Evolutionary conservation across 2,797 vertebrate genomes (phyloP).

Genomic region (Vireo griseus): DNA sequence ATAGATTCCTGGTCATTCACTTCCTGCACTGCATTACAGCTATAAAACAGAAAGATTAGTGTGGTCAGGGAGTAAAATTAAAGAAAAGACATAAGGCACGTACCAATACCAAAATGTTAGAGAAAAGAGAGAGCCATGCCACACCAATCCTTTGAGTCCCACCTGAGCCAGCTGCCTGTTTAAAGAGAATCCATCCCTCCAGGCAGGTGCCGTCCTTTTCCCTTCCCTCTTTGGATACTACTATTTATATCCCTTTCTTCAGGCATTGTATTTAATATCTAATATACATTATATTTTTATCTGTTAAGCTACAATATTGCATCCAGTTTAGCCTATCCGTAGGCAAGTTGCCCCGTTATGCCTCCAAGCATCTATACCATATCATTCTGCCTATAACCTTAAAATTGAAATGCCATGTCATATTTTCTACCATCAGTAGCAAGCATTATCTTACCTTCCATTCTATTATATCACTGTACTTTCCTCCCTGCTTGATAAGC

Average conservation of each 20-base stretch:
- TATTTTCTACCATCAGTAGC: slow-evolving; percentile 37
- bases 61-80: background rate
- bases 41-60: background rate
- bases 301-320: background rate
- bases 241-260: background rate
- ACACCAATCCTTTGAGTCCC: background rate
- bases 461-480: slow-evolving; percentile 57
- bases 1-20: background rate
- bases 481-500: slow-evolving; percentile 63
- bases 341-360: background rate
- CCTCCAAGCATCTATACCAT: background rate
- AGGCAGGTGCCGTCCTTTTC: background rate
- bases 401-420: slow-evolving; percentile 55
- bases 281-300: background rate
- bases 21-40: background rate
- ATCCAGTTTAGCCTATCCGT: background rate
- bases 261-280: background rate
- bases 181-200: background rate
- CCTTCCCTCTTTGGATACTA: background rate
- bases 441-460: slow-evolving; percentile 66
- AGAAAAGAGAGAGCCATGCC: background rate
- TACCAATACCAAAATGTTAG: background rate
- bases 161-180: background rate
- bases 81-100: background rate
- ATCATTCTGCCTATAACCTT: slow-evolving; percentile 55